Evolutionary conservation across 2,888 invertebrate genomes (phyloP).

Genomic region (Bruchidius siliquastri): DNA sequence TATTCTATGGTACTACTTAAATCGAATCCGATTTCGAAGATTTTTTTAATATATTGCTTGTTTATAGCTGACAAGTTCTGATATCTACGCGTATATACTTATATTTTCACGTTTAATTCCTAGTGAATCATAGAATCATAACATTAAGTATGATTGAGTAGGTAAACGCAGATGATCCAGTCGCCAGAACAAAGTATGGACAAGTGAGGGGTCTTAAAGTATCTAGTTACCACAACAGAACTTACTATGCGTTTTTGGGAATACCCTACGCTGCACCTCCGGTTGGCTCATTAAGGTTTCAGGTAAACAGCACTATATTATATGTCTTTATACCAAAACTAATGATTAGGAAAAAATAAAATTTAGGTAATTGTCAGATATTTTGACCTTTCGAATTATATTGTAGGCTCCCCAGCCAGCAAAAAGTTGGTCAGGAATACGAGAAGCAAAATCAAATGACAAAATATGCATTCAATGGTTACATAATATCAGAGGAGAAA

Average conservation of each 20-base stretch:
- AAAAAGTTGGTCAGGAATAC: constrained; percentile 10
- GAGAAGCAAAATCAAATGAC: constrained; percentile 9
- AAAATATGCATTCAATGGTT: constrained; percentile 17
- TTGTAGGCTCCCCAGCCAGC: constrained; percentile 13
- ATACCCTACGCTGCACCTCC: constrained; percentile 29
- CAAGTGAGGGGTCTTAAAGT: background rate
- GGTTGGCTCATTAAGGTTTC: constrained; percentile 24
- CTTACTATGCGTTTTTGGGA: constrained; percentile 22
- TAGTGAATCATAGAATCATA: no score
- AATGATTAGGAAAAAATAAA: no score
- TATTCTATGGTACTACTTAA: no score
- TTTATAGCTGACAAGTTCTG: no score
- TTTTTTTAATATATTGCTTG: no score
- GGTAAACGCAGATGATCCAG: background rate
- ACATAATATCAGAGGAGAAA: constrained; percentile 6
- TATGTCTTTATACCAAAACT: no score
- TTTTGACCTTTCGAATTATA: no score
- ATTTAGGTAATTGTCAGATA: no score
- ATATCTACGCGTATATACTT: no score
- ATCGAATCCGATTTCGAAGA: no score
- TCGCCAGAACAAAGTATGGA: background rate
- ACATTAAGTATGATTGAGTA: background rate
- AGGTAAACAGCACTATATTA: constrained; percentile 16
- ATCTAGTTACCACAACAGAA: background rate
- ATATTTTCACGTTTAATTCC: no score